phyloP scores from a whole-genome alignment of 2,797 vertebrate genomes.

The Eurystomus glaucurus region DNA sequence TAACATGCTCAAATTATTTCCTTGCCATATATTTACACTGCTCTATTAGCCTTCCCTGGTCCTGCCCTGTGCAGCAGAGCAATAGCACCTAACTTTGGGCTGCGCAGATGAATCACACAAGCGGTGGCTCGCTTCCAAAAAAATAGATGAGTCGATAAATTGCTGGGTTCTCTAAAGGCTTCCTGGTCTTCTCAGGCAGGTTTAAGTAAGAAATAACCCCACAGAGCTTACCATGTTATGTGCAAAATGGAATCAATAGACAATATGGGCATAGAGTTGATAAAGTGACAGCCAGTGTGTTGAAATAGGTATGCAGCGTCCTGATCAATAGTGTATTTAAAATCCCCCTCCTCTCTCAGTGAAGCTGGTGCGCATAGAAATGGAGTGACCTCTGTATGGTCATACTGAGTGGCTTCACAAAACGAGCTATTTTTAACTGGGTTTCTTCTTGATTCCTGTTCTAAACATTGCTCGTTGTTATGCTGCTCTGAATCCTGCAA shows the following conservation, averaged over 20 bases:
- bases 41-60: background rate
- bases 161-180: background rate
- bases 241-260: background rate
- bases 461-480: background rate
- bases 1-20: background rate
- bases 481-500: background rate
- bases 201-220: background rate
- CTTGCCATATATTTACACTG: background rate
- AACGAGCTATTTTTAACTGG: background rate
- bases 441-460: background rate
- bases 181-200: background rate
- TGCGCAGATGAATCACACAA: background rate
- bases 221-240: background rate
- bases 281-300: background rate
- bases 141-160: fast-evolving
- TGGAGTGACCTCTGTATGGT: background rate
- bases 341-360: background rate
- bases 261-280: background rate
- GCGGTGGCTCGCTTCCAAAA: background rate
- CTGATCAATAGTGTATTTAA: fast-evolving
- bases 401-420: background rate
- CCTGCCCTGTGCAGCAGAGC: background rate
- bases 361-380: background rate
- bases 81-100: background rate
- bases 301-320: background rate